Evolutionary conservation across 2,113 vertebrate genomes (phyloP).

Genomic region (Epinephelus moara): DNA sequence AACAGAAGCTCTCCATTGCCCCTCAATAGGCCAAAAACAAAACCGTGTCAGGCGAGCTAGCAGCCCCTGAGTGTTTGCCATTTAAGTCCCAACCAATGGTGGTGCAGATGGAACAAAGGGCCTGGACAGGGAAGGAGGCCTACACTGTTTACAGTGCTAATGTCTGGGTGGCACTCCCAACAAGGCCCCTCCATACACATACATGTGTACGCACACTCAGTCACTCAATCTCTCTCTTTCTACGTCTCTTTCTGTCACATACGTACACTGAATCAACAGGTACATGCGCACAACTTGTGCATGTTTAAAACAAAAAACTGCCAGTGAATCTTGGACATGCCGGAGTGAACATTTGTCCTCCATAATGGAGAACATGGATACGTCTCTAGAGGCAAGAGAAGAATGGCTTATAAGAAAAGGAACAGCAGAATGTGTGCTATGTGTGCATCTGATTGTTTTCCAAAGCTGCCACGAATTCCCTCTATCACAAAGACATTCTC

Average conservation of each 20-base stretch:
- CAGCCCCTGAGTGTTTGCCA: conserved; percentile 83
- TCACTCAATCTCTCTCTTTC: conserved; percentile 47
- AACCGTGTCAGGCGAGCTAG: conserved; percentile 83
- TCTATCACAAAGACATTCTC: not conserved
- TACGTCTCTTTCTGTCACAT: conserved; percentile 22
- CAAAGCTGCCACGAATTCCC: not conserved
- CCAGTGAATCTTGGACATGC: not conserved
- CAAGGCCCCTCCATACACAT: conserved; percentile 61
- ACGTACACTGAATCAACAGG: conserved; percentile 51
- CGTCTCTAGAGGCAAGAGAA: conserved; percentile 1
- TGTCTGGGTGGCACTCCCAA: conserved; percentile 75
- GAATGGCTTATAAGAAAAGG: not conserved
- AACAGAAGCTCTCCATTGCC: conserved; percentile 83
- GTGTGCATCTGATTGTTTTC: conserved; percentile 23
- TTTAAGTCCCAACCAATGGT: conserved; percentile 81
- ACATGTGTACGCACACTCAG: conserved; percentile 49
- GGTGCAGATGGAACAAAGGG: conserved; percentile 77
- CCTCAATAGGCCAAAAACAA: conserved; percentile 82
- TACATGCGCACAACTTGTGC: conserved; percentile 9
- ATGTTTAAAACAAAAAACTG: conserved; percentile 5
- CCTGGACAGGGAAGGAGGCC: conserved; percentile 70
- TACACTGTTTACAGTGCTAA: conserved; percentile 81
- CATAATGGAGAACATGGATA: not conserved
- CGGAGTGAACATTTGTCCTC: not conserved
- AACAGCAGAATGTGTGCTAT: not conserved